Evolutionary conservation across 2,113 vertebrate genomes (phyloP), one percentile per base, ranked within the genome.

Genomic region (Pollachius pollachius): DNA sequence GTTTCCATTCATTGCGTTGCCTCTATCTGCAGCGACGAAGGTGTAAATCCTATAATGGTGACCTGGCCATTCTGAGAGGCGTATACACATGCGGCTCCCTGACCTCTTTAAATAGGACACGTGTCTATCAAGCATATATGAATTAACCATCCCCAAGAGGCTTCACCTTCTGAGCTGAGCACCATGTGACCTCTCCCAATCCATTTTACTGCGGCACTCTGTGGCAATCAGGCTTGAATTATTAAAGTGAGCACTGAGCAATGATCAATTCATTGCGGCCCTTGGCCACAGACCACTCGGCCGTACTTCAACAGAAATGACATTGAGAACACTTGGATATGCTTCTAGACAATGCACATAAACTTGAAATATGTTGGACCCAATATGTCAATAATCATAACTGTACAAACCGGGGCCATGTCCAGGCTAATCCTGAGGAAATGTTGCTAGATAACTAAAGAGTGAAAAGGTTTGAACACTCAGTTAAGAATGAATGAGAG

Each of bases 61-160:
- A 91, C 89, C 82, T 89, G 86, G 86, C 89, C 89, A 84, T 90
- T 90, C 81, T 62, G 15, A 79, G 75, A 83, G 88, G 81, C 85
- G 84, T 92, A 81, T 86, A 86, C 86, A 82, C 89, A 91, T 90
- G 90, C 89, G 90, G 85, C 91, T 90, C 87, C 88, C 87, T 93
- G 94, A 95, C 94, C 95, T 94, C 91, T 92, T 88, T 92, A 91
- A 95, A 94, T 91, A 92, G 92, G 92, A 94, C 92, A 91, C 91
- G 90, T 95, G 95, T 95, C 93, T 93, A 93, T 94, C 92, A 94
- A 94, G 94, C 93, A 92, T 93, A 93, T 94, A 95, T 93, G 92
- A 94, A 94, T 96, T 91, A 95, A 94, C 92, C 90, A 92, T 92
- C 92, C 94, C 94, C 94, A 75, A 84, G 93, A 93, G 95, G 92